Evolutionary conservation across 2,888 invertebrate species (phyloP), one percentile per base, ranked within the genome.

Genomic region (Limnephilus marmoratus): DNA sequence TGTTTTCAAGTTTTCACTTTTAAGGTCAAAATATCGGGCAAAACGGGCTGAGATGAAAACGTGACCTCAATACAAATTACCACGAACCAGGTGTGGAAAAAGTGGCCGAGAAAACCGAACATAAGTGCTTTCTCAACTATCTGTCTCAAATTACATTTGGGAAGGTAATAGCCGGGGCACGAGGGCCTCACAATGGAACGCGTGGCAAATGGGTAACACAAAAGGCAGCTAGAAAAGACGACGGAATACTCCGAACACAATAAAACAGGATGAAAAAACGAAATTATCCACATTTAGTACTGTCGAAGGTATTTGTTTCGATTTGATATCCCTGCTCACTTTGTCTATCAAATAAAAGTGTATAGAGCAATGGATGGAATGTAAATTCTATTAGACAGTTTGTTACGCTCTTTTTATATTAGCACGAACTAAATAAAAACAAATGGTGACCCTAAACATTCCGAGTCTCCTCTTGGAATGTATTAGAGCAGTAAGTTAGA

Each of bases 31-130:
- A 91, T 85, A 91, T 86, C 87, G 87, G 81, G 45, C 86, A 34
- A 87, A 91, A 87, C 45, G 68, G 86, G 81, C 41, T 34, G 85
- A 41, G 31, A 11, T 29, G 49, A 41, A 34, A 49, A 87, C 91
- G 91, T 91, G 91, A 91, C 91, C 37, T 11, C 18, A 91, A 91
- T 91, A 87, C 80, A 41, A 87, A 91, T 91, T 81, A 86, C 53
- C 81, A 29, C 49, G 31, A 87, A 87, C 37, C 80, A 81, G 91
- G 45, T 83, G 91, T 81, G 86, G 31, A 86, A 68, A 53, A 88
- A 68, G 88, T 31, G 53, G 31, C 68, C 24, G 53, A 86, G 68
- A 88, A 88, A 37, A 68, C 88, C 53, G 18, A 45, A 18, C 41
- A 85, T 85, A 68, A 29, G 88, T 31, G 88, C 68, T 29, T 49